Base-by-base conservation (phyloP, 2,888 invertebrate species). In the Apoda limacodes region DNA sequence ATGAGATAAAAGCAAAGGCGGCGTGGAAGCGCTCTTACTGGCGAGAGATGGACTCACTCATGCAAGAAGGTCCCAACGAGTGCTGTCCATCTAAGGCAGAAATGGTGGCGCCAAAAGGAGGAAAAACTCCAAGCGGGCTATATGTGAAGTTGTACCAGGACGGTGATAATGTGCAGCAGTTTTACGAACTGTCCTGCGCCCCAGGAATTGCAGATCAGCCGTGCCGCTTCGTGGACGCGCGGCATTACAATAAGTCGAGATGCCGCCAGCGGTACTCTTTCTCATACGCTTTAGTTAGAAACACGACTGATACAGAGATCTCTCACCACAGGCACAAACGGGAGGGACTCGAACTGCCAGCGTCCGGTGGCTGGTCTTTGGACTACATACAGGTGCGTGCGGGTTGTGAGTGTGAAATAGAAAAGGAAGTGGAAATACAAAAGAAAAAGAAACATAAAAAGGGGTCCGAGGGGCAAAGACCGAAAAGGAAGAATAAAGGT, bases 191-290 rank as follows among this genome's bases (percentile, higher is more conserved):
- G 34, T 90, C 90, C 17, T 94, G 94, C 62, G 84, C 85, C 21
- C 78, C 84, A 14, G 86, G 85, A 30, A 85, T 92, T 27, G 85
- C 85, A 43, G 85, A 88, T 55, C 83, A 83, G 49, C 90, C 90
- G 3, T 94, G 94, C 59, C 80, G 76, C 1, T 90, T 89, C 70
- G 82, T 92, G 52, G 88, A 89, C 65, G 83, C 84, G n/a, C 82
- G 85, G 37, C 76, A 88, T 28, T 84, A 83, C 62, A 83, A 83
- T 51, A 85, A 85, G 40, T 90, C 92, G n/a, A 80, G 83, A 50
- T 94, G 94, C 71, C 88, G 90, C 25, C 93, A 94, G 62, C 88
- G 88, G 62, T 91, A 88, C 65, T 89, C 91, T 25, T 93, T 88
- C 60, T 88, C 90, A 3, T 94, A 94, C 71, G 94, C 93, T 32